A percentile compares a stretch with the other conserved stretches of the same genome.
Evolutionary conservation across 1,140 invertebrate species (phyloP).

Genomic region (Aphidius gifuensis): DNA sequence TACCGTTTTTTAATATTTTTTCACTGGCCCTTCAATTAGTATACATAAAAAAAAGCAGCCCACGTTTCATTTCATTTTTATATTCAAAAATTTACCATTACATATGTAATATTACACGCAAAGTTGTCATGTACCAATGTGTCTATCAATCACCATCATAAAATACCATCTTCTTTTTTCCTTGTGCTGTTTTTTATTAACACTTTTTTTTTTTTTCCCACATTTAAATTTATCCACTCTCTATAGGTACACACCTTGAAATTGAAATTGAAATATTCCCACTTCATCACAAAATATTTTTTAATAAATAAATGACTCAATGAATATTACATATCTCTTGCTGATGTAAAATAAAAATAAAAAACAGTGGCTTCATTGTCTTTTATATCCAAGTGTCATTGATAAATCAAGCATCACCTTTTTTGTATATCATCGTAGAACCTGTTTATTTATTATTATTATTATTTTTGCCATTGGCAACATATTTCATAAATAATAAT

Average conservation of each 20-base stretch:
- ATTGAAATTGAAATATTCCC: too few species aligned
- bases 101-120: not conserved
- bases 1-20: constrained; percentile 43
- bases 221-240: constrained; percentile 8
- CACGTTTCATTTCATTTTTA: constrained; percentile 16
- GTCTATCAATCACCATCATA: not conserved
- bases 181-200: not conserved
- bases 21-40: constrained; percentile 45
- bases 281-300: too few species aligned
- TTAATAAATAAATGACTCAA: too few species aligned
- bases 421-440: too few species aligned
- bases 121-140: constrained; percentile 1
- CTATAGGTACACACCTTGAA: not conserved
- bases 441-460: too few species aligned
- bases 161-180: not conserved
- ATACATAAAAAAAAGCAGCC: constrained; percentile 41
- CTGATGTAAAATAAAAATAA: too few species aligned
- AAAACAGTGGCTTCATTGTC: not conserved
- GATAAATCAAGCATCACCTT: too few species aligned
- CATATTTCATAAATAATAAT: too few species aligned
- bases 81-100: not conserved
- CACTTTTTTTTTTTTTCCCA: constrained; percentile 9
- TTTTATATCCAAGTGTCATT: too few species aligned
- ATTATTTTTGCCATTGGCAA: too few species aligned
- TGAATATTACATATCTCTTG: too few species aligned